Evolutionary conservation across 2,888 invertebrate species (phyloP).

Genomic region (Hofmannophila pseudospretella): DNA sequence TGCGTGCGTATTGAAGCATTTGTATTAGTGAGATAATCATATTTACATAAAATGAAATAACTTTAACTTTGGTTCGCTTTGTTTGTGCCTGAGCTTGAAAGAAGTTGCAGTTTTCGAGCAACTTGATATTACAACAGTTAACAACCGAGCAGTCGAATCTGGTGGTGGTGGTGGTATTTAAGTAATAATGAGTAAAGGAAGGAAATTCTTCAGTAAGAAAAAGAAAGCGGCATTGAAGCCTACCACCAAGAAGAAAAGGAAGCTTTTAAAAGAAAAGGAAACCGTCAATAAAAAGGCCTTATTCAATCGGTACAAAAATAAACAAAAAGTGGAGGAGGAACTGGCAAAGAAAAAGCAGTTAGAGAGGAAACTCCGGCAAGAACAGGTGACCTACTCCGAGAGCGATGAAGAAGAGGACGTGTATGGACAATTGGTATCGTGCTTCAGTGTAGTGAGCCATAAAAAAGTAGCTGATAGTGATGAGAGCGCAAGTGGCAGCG

Average conservation of each 20-base stretch:
- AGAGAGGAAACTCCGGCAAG: conserved; percentile 48
- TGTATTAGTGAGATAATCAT: no score
- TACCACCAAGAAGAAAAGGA: conserved; percentile 42
- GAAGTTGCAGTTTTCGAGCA: no score
- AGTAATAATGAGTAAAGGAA: conserved; percentile 54
- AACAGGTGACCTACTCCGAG: conserved; percentile 60
- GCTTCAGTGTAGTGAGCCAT: conserved; percentile 46
- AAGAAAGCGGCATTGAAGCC: conserved; percentile 36
- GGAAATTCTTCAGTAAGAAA: conserved; percentile 39
- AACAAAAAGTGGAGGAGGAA: conserved; percentile 67
- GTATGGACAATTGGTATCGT: conserved; percentile 71
- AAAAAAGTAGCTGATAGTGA: conserved; percentile 13
- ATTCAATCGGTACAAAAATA: conserved; percentile 70
- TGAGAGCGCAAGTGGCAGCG: conserved; percentile 1
- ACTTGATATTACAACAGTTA: no score
- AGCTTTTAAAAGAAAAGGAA: conserved; percentile 31
- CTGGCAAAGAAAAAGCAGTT: conserved; percentile 54
- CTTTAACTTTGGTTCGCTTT: no score
- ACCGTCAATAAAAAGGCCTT: conserved; percentile 59
- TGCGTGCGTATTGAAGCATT: no score
- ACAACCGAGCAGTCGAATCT: no score
- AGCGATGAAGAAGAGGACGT: conserved; percentile 73
- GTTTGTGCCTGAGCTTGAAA: no score
- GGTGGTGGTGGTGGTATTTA: no score
- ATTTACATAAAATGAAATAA: no score